Evolutionary conservation across 2,888 invertebrate species (phyloP).

Genomic region (Orthosia incerta): DNA sequence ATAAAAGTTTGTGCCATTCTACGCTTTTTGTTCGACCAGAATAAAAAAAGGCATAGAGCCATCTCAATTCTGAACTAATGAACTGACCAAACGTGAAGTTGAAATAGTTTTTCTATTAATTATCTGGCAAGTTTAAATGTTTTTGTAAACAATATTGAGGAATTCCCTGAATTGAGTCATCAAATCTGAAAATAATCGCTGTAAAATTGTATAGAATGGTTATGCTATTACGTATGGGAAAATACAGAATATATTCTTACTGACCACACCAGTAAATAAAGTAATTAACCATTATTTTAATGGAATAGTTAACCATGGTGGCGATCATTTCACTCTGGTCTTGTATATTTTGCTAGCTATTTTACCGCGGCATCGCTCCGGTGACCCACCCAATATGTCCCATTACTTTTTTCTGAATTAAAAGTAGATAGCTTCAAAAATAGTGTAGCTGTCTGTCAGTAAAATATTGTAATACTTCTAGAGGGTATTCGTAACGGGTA

Average conservation of each 20-base stretch:
- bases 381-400: no score
- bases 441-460: no score
- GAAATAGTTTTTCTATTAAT: constrained; percentile 16
- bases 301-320: background rate
- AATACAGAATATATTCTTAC: background rate
- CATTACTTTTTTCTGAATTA: no score
- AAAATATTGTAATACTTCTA: no score
- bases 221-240: background rate
- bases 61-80: constrained; percentile 30
- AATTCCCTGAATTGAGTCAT: constrained; percentile 16
- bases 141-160: constrained; percentile 6
- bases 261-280: background rate
- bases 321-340: background rate
- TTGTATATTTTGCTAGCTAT: no score
- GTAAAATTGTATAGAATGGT: background rate
- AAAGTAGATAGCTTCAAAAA: no score
- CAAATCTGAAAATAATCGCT: constrained; percentile 27
- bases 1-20: constrained; percentile 13
- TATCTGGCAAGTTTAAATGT: constrained; percentile 1
- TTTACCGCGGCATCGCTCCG: background rate
- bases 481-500: no score
- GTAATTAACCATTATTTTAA: background rate
- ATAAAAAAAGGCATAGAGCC: constrained; percentile 45
- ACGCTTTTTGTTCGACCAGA: constrained; percentile 11
- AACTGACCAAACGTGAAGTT: constrained; percentile 9